phyloP scores from a whole-genome alignment of 1,140 invertebrate genomes.

The Catajapyx aquilonaris region DNA sequence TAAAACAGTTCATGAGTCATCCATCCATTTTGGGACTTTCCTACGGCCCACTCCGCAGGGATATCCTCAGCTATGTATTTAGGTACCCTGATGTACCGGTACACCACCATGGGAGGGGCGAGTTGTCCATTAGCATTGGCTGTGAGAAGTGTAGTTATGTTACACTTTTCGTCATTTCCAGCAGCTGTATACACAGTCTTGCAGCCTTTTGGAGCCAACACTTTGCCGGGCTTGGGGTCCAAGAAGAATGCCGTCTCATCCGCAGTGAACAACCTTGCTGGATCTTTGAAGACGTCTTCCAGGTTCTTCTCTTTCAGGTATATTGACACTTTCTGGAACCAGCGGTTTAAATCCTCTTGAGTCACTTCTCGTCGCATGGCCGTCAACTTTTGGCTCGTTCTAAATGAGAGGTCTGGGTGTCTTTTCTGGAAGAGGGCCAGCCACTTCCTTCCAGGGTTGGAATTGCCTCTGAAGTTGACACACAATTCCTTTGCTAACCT shows the following conservation, averaged over 20 bases:
- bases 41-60: slow-evolving; percentile 16
- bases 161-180: slow-evolving; percentile 20
- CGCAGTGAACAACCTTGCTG: slow-evolving; percentile 16
- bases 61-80: slow-evolving; percentile 11
- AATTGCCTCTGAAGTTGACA: too few relatives aligned
- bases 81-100: slow-evolving; percentile 16
- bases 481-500: too few relatives aligned
- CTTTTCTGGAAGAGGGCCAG: too few relatives aligned
- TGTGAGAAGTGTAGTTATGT: slow-evolving; percentile 17
- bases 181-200: slow-evolving; percentile 15
- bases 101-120: slow-evolving; percentile 19
- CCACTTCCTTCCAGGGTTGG: too few relatives aligned
- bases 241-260: slow-evolving; percentile 20
- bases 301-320: too few relatives aligned
- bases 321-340: too few relatives aligned
- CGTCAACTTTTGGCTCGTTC: too few relatives aligned
- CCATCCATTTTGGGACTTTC: slow-evolving; percentile 17
- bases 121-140: slow-evolving; percentile 18
- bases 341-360: too few relatives aligned
- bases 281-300: slow-evolving; percentile 14
- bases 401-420: too few relatives aligned
- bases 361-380: too few relatives aligned
- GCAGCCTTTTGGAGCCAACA: slow-evolving; percentile 15
- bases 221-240: slow-evolving; percentile 15
- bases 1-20: slow-evolving; percentile 19